These are phyloP conservation scores for Falco concolor DNA, from an alignment of 2,797 vertebrate species.

Conservation along the genomic window DNA sequence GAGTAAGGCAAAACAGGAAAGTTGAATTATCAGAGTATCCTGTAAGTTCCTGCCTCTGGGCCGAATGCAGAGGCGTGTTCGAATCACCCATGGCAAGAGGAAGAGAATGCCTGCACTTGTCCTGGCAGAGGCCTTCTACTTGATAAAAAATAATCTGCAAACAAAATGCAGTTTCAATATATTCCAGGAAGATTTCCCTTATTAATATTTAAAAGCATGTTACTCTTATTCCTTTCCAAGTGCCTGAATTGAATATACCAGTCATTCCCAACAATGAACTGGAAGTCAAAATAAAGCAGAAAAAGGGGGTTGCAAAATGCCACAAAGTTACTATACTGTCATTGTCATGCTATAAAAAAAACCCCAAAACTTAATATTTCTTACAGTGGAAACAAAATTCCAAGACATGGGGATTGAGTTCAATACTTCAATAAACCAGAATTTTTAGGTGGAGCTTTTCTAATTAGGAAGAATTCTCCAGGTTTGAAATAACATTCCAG, in stretches of 20 bases:
- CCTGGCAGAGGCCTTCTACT: background rate
- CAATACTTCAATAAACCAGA: background rate
- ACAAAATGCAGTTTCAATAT: background rate
- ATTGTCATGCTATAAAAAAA: background rate
- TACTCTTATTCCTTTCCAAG: background rate
- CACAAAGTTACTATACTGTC: background rate
- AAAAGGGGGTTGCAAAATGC: background rate
- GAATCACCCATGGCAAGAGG: background rate
- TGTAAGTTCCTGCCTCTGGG: background rate
- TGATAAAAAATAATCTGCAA: background rate
- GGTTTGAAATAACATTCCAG: background rate
- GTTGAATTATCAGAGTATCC: background rate
- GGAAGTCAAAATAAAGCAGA: background rate
- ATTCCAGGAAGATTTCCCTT: slow-evolving; percentile 6
- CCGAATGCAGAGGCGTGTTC: background rate
- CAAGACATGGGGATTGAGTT: background rate
- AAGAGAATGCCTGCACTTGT: background rate
- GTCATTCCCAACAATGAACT: background rate
- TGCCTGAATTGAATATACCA: background rate
- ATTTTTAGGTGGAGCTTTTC: background rate
- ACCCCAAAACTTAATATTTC: background rate
- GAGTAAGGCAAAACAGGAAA: slow-evolving; percentile 26
- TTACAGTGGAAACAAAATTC: background rate
- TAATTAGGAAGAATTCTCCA: background rate
- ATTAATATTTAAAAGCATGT: background rate